Evolutionary conservation across 1,140 invertebrate species (phyloP), one percentile per base, ranked within the genome.

Genomic region (Tribolium madens): DNA sequence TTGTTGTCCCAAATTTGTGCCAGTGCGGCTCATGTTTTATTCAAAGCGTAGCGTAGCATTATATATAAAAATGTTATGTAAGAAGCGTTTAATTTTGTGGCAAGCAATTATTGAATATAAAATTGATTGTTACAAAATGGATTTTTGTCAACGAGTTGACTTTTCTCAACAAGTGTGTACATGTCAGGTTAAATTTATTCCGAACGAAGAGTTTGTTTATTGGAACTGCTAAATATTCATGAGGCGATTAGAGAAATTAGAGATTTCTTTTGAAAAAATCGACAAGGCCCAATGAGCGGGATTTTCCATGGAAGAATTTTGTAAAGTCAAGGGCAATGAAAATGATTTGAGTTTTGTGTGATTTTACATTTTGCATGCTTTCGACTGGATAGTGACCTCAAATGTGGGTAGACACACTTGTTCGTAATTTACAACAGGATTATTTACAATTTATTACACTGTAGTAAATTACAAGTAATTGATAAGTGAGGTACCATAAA

Each of bases 401-500:
- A 64, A 57, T 18, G 14, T 18, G 48, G 6, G 48, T 15, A 52
- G 48, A 52, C 48, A 60, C n/a, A 60, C 6, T 26, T 31, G 53
- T 60, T 21, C 31, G 31, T 64, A 26, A 64, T 64, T 64, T 36
- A 64, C 26, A 33, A 13, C 26, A 33, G 57, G 57, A 64, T 64
- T 64, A 64, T 64, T 64, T 64, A 26, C 57, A 64, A 64, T 64
- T 64, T 64, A 64, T 64, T 64, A 13, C 26, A 64, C 57, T 9
- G 57, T 15, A 12, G 57, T 64, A 64, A 64, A 64, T 64, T 64
- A 64, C 26, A 33, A 57, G 15, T n/a, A 64, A 64, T 13, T 33
- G 57, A 33, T 64, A 64, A 33, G 21, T 33, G 9, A 33, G 9
- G 14, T 31, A 33, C 57, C n/a, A 14, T 64, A 64, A 31, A 64